Evolutionary conservation across 2,113 vertebrate genomes (phyloP), one percentile per base, ranked within the genome.

Genomic region (Piaya cayana): DNA sequence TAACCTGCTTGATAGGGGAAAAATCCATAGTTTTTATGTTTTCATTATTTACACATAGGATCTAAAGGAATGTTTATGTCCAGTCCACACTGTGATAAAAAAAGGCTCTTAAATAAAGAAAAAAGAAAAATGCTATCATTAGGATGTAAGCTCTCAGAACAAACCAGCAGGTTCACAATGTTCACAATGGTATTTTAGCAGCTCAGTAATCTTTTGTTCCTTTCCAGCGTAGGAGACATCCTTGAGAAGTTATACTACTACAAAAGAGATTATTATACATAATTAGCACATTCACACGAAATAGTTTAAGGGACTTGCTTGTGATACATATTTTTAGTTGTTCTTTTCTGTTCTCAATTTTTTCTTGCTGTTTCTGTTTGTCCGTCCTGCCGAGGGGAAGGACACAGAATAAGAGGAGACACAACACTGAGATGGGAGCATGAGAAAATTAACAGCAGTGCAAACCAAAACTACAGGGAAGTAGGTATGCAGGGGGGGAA

Each of bases 1-100:
- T 99, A 99, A 98, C 98, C 98, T 98, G 92, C 92, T 92, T 96
- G 90, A 97, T 96, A 86, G 97, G 95, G 93, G 93, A 95, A 97
- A 96, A 98, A 97, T 96, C 95, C 95, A 94, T 95, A 96, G 77
- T 93, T 95, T 96, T 97, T 96, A 93, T 88, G 94, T 97, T 98
- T 98, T 97, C 95, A 95, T 98, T 97, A 97, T 97, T 97, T 95
- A 97, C 80, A 93, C 84, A 32, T 82, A 93, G 88, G 95, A 97
- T 96, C 96, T 95, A 91, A 92, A 94, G 86, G 94, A 92, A 97
- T 96, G 94, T 90, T 95, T 95, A 77, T 80, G 90, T 96, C 95
- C 91, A 82, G 78, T 90, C 93, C 72, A 78, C 77, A 60, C 71
- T 79, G 71, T 1, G 72, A 97, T 97, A 97, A 97, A 97, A 83